Base-by-base conservation (phyloP, 2,888 invertebrate species). In the Melanostoma scalare region DNA sequence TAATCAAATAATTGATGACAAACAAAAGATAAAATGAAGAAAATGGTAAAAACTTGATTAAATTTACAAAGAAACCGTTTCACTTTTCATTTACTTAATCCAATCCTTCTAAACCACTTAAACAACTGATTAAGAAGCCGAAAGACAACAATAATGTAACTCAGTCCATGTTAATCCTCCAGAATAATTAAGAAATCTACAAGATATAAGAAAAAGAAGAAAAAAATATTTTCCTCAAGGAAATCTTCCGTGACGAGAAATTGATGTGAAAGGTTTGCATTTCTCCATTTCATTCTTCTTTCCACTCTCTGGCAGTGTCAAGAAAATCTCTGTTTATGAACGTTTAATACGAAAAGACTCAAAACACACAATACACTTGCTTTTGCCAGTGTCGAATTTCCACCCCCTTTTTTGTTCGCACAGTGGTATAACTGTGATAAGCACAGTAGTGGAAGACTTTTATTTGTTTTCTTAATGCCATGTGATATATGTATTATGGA, bases 311-410 rank as follows among this genome's bases (percentile, higher is more conserved):
- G 6, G 1, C 48, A 50, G 9, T 63, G 76, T 50, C 76, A 71
- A 30, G 33, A 53, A 61, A 71, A 53, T 68, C 60, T 75, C 58
- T 68, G 42, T 55, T 48, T 35, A 63, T 71, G 69, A 69, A 69
- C 53, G 33, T 46, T 31, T 58, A 67, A 74, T 65, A 48, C 48
- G 42, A 74, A 40, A 31, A 68, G 55, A 68, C 40, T 35, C 46
- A 42, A 44, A 30, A 46, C 42, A 30, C 20, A 60, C 35, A 68
- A 40, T 68, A 67, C 61, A 73, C 52, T 77, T 56, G 48, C n/a
- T 56, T 35, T 52, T 38, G 63, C 35, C 42, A 65, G 72, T 67
- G 65, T 72, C 67, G 63, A 60, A 78, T 67, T 58, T 67, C 65
- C 56, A 65, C 52, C 44, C 46, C 33, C 40, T 4, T 44, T 4